A percentile compares a stretch with the other conserved stretches of the same genome.
These are phyloP conservation scores for Frankliniella fusca DNA, from an alignment of 2,888 invertebrate genomes.

Conservation along the genomic window DNA sequence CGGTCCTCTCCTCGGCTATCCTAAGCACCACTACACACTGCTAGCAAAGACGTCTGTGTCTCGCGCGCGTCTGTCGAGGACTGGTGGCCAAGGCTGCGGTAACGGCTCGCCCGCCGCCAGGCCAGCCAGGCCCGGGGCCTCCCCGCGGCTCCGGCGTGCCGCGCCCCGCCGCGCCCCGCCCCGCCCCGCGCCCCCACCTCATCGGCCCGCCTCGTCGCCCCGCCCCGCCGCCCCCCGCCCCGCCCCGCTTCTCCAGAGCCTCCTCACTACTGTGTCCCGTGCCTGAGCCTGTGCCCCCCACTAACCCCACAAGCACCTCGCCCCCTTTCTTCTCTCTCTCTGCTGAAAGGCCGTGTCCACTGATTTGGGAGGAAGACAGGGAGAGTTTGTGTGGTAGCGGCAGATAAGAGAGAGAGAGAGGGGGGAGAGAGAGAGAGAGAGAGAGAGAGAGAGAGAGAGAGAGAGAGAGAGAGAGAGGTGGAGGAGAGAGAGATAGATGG, in stretches of 20 bases:
- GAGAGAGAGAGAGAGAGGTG: neutral
- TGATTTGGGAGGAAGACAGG: neutral
- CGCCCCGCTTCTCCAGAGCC: neutral
- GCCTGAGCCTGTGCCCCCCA: no score
- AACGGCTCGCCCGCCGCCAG: neutral
- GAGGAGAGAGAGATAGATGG: neutral
- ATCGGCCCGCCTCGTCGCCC: neutral
- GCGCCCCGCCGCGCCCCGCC: neutral
- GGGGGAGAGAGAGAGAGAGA: neutral
- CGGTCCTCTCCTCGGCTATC: neutral
- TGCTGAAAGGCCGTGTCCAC: neutral
- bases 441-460: neutral
- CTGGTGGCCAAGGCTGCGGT: slow-evolving; percentile 2
- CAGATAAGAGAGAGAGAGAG: no score
- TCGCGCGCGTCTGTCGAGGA: slow-evolving; percentile 20
- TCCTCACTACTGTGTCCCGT: neutral
- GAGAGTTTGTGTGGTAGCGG: no score
- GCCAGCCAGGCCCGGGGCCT: neutral
- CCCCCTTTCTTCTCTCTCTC: no score
- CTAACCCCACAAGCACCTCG: no score
- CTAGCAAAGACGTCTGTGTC: neutral
- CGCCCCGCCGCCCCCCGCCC: neutral
- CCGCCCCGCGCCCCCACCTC: neutral
- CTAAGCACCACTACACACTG: slow-evolving; percentile 17
- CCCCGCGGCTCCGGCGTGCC: neutral